Conservation (phyloP, 2,797 vertebrate species). For the Tadarida brasiliensis region DNA sequence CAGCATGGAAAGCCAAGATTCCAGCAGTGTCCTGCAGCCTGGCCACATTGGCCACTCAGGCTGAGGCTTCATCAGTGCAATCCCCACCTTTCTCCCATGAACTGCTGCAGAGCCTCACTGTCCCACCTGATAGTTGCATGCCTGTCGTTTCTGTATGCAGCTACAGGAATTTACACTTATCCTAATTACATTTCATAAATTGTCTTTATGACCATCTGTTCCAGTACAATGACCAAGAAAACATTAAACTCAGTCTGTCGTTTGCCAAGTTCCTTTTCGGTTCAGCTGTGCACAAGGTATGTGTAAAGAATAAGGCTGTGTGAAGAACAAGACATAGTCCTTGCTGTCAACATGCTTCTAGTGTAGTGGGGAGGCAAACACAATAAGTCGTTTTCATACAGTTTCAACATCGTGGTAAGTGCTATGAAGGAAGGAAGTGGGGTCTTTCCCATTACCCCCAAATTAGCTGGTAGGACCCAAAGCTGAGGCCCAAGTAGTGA, state of each 20-base stretch:
- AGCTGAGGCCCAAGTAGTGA: neutral
- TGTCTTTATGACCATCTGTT: constrained; percentile 11
- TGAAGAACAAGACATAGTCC: neutral
- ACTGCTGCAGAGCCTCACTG: neutral
- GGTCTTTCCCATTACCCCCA: neutral
- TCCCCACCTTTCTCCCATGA: neutral
- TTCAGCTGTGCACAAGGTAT: neutral
- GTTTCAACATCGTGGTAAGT: neutral
- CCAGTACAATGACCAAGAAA: constrained; percentile 30
- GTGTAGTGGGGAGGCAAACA: neutral
- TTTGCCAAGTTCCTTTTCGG: neutral
- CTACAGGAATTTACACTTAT: neutral
- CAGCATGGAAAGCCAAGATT: neutral
- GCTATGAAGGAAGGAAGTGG: neutral
- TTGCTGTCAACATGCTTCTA: neutral
- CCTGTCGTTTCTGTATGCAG: neutral
- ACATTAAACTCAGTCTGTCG: neutral
- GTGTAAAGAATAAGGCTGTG: neutral
- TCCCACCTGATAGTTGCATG: neutral
- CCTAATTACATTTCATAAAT: neutral
- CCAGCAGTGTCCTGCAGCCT: neutral
- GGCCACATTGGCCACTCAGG: rapidly evolving
- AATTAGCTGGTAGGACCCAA: neutral
- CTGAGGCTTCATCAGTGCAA: neutral
- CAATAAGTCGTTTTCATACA: neutral